A percentile compares a stretch with the other conserved stretches of the same genome.
These are phyloP conservation scores for Condylostylus longicornis DNA, from an alignment of 1,140 invertebrate species.

Conservation along the genomic window DNA sequence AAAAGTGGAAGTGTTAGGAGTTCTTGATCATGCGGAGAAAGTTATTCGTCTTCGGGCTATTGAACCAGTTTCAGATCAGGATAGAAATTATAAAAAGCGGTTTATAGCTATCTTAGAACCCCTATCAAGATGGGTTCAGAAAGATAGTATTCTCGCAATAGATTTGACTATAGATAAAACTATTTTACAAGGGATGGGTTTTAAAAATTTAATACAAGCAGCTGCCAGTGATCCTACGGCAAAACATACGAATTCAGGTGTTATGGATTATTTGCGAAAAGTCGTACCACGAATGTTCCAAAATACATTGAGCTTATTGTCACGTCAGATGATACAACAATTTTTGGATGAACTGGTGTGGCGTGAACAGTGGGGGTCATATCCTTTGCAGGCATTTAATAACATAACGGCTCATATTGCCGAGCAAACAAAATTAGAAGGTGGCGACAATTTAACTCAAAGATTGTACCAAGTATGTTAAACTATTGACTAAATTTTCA, in stretches of 20 bases:
- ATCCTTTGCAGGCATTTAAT: constrained; percentile 61
- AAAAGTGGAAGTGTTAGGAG: constrained; percentile 75
- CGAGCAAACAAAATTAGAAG: constrained; percentile 53
- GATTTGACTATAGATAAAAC: constrained; percentile 70
- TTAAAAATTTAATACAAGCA: constrained; percentile 53
- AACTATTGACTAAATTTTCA: not conserved
- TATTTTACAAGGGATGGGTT: constrained; percentile 59
- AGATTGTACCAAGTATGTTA: constrained; percentile 31
- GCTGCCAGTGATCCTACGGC: constrained; percentile 43
- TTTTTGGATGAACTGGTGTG: constrained; percentile 77
- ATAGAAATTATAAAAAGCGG: constrained; percentile 58
- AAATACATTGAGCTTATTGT: constrained; percentile 68
- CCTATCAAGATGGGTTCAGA: constrained; percentile 58
- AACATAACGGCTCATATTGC: constrained; percentile 64
- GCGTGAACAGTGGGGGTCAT: constrained; percentile 55
- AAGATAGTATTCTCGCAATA: constrained; percentile 58
- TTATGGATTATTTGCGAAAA: constrained; percentile 74
- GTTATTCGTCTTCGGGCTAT: constrained; percentile 62
- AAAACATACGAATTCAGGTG: constrained; percentile 50
- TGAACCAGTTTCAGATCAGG: constrained; percentile 58
- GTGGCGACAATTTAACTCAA: constrained; percentile 33
- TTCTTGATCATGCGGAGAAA: constrained; percentile 61
- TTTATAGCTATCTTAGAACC: constrained; percentile 67
- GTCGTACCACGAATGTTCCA: constrained; percentile 82
- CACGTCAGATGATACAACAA: constrained; percentile 71